Conservation (phyloP, 1,140 invertebrate genomes). For the Drosophila nigrodunni region DNA sequence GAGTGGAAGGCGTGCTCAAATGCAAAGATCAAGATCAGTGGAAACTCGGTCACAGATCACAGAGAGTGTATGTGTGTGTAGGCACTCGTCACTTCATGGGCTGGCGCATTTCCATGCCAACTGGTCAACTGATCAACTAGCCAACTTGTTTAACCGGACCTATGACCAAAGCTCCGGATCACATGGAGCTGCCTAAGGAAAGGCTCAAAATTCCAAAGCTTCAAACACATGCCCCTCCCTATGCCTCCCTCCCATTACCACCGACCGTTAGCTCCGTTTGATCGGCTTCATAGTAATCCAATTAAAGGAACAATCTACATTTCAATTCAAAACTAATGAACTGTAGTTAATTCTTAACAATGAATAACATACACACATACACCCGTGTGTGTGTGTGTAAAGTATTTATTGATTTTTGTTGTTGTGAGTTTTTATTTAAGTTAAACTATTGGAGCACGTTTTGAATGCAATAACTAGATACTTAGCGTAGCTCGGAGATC, state of each 20-base stretch:
- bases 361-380: background rate
- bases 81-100: conserved; percentile 38
- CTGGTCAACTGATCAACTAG: conserved; percentile 38
- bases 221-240: conserved; percentile 10
- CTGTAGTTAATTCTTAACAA: conserved; percentile 79
- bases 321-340: conserved; percentile 83
- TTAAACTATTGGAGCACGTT: conserved; percentile 42
- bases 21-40: conserved; percentile 62
- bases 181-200: conserved; percentile 42
- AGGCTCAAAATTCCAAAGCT: conserved; percentile 52
- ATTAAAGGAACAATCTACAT: conserved; percentile 83
- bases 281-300: conserved; percentile 67
- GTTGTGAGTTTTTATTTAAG: conserved; percentile 14
- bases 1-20: conserved; percentile 38
- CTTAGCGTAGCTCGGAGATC: conserved; percentile 17
- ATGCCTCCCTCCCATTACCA: conserved; percentile 11
- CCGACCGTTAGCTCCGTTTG: conserved; percentile 56
- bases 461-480: conserved; percentile 52
- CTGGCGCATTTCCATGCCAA: conserved; percentile 71
- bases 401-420: conserved; percentile 54
- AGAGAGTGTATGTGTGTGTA: conserved; percentile 4
- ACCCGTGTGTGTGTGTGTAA: conserved; percentile 39
- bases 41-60: conserved; percentile 72
- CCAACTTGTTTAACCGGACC: conserved; percentile 77
- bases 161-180: conserved; percentile 49